A percentile compares a stretch with the other conserved stretches of the same genome.
phyloP scores from a whole-genome alignment of 64 coral and sea anemone species.

The Dendronephthya gigantea region DNA sequence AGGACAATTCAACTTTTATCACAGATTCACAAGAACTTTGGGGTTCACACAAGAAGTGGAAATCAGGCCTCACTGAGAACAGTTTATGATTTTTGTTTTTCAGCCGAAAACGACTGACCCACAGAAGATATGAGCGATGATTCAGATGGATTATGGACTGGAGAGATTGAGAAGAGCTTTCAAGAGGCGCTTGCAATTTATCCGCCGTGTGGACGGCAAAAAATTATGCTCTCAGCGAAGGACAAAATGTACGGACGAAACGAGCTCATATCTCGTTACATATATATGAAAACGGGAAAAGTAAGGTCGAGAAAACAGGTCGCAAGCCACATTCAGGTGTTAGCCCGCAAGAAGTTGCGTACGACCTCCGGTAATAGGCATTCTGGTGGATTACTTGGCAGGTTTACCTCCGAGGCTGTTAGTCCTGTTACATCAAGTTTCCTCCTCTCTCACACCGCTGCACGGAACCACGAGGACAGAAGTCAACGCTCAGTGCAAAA shows the following conservation, averaged over 20 bases:
- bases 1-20: too few relatives aligned
- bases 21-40: too few relatives aligned
- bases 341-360: slow-evolving; percentile 84
- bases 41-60: too few relatives aligned
- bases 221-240: slow-evolving; percentile 98
- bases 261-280: slow-evolving; percentile 90
- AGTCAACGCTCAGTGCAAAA: background rate
- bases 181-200: slow-evolving; percentile 99
- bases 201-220: slow-evolving; percentile 93
- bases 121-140: slow-evolving; percentile 32
- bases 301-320: slow-evolving; percentile 87
- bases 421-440: slow-evolving; percentile 18
- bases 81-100: background rate
- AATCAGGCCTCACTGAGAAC: too few relatives aligned
- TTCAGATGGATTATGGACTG: slow-evolving; percentile 78
- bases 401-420: slow-evolving; percentile 70
- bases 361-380: slow-evolving; percentile 21
- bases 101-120: background rate
- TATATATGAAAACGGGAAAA: slow-evolving; percentile 95
- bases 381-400: slow-evolving; percentile 57
- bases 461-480: background rate
- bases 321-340: slow-evolving; percentile 93
- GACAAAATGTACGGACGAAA: slow-evolving; percentile 99
- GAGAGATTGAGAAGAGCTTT: slow-evolving; percentile 94
- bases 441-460: background rate